Evolutionary conservation across 2,113 vertebrate genomes (phyloP), one percentile per base, ranked within the genome.

Genomic region (Gymnobelideus leadbeateri): DNA sequence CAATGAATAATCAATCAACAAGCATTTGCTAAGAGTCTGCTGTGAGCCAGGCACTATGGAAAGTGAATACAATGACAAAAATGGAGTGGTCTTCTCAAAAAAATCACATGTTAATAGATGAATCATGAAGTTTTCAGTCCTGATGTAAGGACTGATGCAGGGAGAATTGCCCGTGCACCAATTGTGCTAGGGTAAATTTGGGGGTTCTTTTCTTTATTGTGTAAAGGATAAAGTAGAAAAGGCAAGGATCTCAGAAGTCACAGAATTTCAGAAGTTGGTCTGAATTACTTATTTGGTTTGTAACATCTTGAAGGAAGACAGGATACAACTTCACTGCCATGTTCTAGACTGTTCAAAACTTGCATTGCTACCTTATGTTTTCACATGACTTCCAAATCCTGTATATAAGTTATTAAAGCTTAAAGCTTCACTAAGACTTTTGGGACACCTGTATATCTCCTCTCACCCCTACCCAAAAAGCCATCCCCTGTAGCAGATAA

Each of bases 141-240:
- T 12, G 31, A 68, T 37, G 25, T 3, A 68, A 55, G 8, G 68
- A 6, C 43, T 84, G 19, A 11, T 84, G 19, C 19, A 8, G 68
- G 9, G 68, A n/a, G 68, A 84, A 23, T 23, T 84, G 19, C 16
- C 19, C 8, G 8, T 2, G 43, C 19, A n/a, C 68, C 16, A 84
- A 6, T 84, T 43, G 1, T 21, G 37, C n/a, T 43, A 8, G 31
- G 43, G 19, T 16, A 84, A 21, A 43, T 43, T 43, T 19, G 68
- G 37, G 37, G 26, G 91, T 89, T 43, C 1, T 93, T 68, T 95
- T 51, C 90, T 92, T 91, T 50, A 43, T 91, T 92, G 54, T 51
- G 31, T 96, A 25, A 23, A 31, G 91, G 46, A 16, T 54, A 51
- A 94, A 94, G 55, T 49, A 89, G 54, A 57, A 51, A 94, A 14